Evolutionary conservation across 2,797 vertebrate genomes (phyloP).

Genomic region (Pseudopleuronectes americanus): DNA sequence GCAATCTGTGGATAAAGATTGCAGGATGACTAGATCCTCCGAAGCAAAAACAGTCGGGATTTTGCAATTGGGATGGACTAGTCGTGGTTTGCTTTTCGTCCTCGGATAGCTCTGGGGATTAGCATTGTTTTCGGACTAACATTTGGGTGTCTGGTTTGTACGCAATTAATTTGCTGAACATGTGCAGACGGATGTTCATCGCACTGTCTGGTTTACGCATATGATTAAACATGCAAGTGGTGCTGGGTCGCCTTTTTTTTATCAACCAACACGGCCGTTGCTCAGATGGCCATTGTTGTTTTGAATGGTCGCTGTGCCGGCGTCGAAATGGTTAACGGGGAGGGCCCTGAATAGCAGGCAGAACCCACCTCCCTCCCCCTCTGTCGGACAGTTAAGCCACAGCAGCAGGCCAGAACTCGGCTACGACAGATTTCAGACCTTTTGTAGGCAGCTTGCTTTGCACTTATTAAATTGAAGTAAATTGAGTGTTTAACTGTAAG

Average conservation of each 20-base stretch:
- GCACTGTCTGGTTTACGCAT: conserved; percentile 18
- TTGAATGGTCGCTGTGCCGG: conserved; percentile 24
- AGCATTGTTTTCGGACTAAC: conserved; percentile 43
- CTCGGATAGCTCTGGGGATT: conserved; percentile 51
- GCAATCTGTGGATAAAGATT: conserved; percentile 87
- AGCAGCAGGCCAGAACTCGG: conserved; percentile 31
- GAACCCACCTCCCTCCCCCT: conserved; percentile 33
- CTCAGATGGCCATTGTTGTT: conserved; percentile 56
- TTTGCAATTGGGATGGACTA: conserved; percentile 75
- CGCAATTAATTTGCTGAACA: conserved; percentile 4
- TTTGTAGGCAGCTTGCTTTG: conserved; percentile 28
- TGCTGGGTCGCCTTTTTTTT: conserved; percentile 30
- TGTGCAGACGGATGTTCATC: conserved; percentile 3
- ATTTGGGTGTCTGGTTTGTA: conserved; percentile 22
- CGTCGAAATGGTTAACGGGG: conserved; percentile 74
- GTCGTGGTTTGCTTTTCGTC: conserved; percentile 64
- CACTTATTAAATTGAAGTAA: conserved; percentile 51
- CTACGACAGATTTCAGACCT: conserved; percentile 44
- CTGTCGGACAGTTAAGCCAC: conserved; percentile 18
- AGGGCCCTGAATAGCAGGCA: conserved; percentile 52
- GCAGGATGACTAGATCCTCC: conserved; percentile 66
- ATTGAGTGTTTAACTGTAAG: conserved; percentile 16
- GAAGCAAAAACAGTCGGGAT: conserved; percentile 58
- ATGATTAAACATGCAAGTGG: conserved; percentile 6
- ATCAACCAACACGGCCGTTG: not conserved